Evolutionary conservation across 2,113 vertebrate species (phyloP).

Genomic region (Crotophaga sulcirostris): DNA sequence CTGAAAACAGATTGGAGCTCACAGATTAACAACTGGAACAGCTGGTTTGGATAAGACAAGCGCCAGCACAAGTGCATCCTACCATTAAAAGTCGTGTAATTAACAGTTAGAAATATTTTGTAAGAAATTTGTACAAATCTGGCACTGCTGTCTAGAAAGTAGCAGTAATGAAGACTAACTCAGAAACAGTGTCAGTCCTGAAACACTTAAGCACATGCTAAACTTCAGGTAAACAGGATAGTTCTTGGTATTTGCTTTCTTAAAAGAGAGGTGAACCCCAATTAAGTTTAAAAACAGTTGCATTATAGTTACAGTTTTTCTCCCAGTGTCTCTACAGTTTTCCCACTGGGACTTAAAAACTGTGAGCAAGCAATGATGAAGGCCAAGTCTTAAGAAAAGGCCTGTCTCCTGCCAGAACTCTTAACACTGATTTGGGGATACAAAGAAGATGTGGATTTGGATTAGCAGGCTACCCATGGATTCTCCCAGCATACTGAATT

Average conservation of each 20-base stretch:
- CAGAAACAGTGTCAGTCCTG: not conserved
- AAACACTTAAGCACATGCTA: not conserved
- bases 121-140: not conserved
- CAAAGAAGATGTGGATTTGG: conserved; percentile 5
- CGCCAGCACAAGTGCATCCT: not conserved
- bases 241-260: not conserved
- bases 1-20: not conserved
- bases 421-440: not conserved
- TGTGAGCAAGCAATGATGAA: not conserved
- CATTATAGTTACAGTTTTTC: not conserved
- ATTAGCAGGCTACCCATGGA: conserved; percentile 3
- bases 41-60: not conserved
- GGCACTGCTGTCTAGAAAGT: not conserved
- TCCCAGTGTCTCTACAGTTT: not conserved
- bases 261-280: not conserved
- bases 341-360: not conserved
- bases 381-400: not conserved
- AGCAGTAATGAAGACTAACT: not conserved
- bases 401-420: not conserved
- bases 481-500: not conserved
- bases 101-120: not conserved
- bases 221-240: not conserved
- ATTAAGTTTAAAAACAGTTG: not conserved
- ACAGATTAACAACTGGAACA: not conserved
- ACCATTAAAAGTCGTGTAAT: not conserved